phyloP scores from a whole-genome alignment of 2,888 invertebrate species.

The Coenonympha arcania region DNA sequence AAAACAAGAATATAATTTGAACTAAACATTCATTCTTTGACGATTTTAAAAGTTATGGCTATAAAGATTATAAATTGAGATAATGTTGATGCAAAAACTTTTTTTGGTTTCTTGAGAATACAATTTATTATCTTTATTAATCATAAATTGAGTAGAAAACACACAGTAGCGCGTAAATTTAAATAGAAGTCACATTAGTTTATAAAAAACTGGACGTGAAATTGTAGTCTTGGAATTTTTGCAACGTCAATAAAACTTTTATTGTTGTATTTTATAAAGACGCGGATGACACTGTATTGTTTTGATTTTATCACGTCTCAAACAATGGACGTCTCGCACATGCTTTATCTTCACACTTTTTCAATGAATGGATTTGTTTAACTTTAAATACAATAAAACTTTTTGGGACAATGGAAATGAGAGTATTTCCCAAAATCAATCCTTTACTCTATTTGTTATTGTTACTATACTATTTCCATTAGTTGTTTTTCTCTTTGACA shows the following conservation, averaged over 20 bases:
- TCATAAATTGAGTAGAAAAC: conserved; percentile 3
- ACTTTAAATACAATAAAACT: neutral
- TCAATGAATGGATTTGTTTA: neutral
- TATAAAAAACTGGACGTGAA: conserved; percentile 3
- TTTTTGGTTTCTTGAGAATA: conserved; percentile 5
- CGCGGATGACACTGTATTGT: conserved; percentile 2
- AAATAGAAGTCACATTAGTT: neutral
- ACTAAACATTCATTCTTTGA: neutral
- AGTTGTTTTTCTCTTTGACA: no score
- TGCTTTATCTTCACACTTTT: neutral
- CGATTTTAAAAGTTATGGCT: neutral
- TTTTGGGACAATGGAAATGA: neutral
- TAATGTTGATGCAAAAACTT: conserved; percentile 1
- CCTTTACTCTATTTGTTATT: neutral
- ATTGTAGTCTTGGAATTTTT: neutral
- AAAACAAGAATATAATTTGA: neutral
- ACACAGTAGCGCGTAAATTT: neutral
- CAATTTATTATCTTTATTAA: conserved; percentile 6
- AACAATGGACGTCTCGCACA: neutral
- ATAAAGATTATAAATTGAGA: conserved; percentile 1
- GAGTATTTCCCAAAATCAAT: neutral
- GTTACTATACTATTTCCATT: no score
- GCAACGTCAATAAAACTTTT: conserved; percentile 3
- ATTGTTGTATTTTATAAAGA: neutral
- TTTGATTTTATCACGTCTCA: conserved; percentile 3